phyloP scores from a whole-genome alignment of 1,140 invertebrate genomes.

The Danaus plexippus region DNA sequence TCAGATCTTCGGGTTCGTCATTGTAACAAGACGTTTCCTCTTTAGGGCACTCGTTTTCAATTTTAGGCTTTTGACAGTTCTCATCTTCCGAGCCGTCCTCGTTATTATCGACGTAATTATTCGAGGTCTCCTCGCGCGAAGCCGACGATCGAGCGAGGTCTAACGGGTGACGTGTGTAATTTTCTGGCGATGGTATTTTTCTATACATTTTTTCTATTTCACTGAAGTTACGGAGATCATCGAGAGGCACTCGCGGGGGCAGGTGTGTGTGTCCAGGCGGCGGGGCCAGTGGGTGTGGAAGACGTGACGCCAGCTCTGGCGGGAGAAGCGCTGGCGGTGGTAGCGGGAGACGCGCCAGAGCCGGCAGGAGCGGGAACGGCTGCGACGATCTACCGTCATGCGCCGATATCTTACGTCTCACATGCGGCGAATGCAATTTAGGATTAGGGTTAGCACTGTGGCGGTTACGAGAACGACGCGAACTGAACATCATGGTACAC shows the following conservation, averaged over 20 bases:
- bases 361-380: conserved; percentile 82
- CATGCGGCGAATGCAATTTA: conserved; percentile 96
- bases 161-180: conserved; percentile 42
- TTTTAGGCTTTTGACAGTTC: conserved; percentile 39
- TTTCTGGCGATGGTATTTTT: conserved; percentile 53
- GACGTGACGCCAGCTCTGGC: conserved; percentile 69
- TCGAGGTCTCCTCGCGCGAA: conserved; percentile 43
- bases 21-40: conserved; percentile 51
- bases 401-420: conserved; percentile 91
- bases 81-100: conserved; percentile 64
- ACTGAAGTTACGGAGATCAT: conserved; percentile 70
- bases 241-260: conserved; percentile 67
- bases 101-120: conserved; percentile 53
- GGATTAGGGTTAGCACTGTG: conserved; percentile 98
- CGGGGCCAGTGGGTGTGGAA: conserved; percentile 73
- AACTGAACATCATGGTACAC: conserved; percentile 87
- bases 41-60: conserved; percentile 27
- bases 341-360: conserved; percentile 67
- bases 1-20: conserved; percentile 78
- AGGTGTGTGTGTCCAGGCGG: conserved; percentile 77
- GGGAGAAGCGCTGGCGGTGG: conserved; percentile 61
- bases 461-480: conserved; percentile 80
- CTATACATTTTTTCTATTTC: conserved; percentile 72
- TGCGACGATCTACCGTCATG: conserved; percentile 92
- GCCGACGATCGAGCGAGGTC: conserved; percentile 47